phyloP scores from a whole-genome alignment of 2,113 vertebrate species.

The Diadophis punctatus region DNA sequence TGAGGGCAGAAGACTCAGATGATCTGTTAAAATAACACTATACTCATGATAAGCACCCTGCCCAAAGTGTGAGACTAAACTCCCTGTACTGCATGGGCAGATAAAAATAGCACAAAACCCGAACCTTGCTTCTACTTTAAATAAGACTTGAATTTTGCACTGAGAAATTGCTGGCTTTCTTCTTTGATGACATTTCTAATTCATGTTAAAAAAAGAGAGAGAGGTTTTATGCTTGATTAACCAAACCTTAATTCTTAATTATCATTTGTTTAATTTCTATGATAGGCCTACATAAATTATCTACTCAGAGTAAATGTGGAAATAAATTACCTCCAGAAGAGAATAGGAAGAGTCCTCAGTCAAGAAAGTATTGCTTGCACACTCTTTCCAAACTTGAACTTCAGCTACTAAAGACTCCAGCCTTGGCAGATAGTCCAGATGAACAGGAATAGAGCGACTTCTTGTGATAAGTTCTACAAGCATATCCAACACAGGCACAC shows the following conservation, averaged over 20 bases:
- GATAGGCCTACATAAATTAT: not conserved
- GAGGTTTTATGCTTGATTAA: too few species aligned
- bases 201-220: not conserved
- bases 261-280: not conserved
- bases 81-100: not conserved
- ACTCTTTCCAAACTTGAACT: conserved; percentile 88
- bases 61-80: not conserved
- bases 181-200: not conserved
- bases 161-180: not conserved
- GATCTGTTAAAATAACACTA: not conserved
- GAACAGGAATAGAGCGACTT: conserved; percentile 84
- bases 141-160: not conserved
- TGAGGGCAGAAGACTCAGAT: not conserved
- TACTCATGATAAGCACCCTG: not conserved
- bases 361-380: conserved; percentile 81
- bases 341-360: conserved; percentile 76
- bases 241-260: not conserved
- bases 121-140: not conserved
- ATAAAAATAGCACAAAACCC: not conserved
- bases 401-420: conserved; percentile 83
- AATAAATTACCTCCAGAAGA: conserved; percentile 81
- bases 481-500: conserved; percentile 72
- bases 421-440: conserved; percentile 81
- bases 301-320: rapidly evolving
- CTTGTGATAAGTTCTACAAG: conserved; percentile 81